Base-by-base conservation (phyloP, 2,888 invertebrate genomes). In the Amblyjoppa fuscipennis region DNA sequence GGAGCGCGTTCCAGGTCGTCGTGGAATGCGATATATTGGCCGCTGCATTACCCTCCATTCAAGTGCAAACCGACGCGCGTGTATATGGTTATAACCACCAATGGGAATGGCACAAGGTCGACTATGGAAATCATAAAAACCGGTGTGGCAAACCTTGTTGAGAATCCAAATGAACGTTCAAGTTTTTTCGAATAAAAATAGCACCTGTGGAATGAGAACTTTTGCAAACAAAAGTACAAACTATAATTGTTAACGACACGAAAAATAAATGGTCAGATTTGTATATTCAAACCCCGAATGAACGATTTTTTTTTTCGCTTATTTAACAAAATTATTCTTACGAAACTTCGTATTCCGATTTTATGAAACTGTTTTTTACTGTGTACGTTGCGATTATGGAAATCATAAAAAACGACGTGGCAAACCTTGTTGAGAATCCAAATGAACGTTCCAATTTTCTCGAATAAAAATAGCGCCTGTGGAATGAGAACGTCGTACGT, bases 21-120 rank as follows among this genome's bases (percentile, higher is more conserved):
- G 31, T 11, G 59, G 59, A 71, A 82, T 82, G 70, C 79, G 59
- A 69, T 79, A 68, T 70, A 82, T 82, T 75, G 76, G 71, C 28
- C 41, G 20, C 71, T 51, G 70, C 45, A 64, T 70, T 75, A 70
- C 74, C 56, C 45, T 20, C 64, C 31, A 70, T 69, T 78, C 56
- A 38, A 41, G 51, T 45, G 45, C 41, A 74, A 78, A 85, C 74
- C 64, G 20, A 75, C 70, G 69, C 79, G 51, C 38, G 53, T 56
- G 20, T 45, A 34, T 45, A 56, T 34, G 49, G 51, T 38, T 25
- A 41, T 41, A n/a, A 68, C 74, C 38, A 31, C 1, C 31, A 41
- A n/a, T n/a, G 20, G 66, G 31, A 49, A 53, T 53, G 28, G 9
- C 28, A 59, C 31, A n/a, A 41, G 74, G 41, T 68, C 66, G 68